Evolutionary conservation across 2,888 invertebrate genomes (phyloP).

Genomic region (Agonopterix heracliana): DNA sequence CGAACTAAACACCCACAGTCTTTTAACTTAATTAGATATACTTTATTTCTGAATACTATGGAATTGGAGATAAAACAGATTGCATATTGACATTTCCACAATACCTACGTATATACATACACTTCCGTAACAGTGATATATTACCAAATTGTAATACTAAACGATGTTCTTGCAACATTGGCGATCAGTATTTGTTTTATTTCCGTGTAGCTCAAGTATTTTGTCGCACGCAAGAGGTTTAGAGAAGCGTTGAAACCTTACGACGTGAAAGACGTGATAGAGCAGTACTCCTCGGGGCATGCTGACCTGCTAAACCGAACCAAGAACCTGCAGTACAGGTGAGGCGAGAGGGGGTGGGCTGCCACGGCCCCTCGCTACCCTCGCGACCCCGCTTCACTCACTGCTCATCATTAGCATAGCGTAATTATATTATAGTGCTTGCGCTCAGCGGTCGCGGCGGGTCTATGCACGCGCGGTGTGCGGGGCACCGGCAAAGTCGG

Average conservation of each 20-base stretch:
- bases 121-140: no score
- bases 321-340: slow-evolving; percentile 90
- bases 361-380: slow-evolving; percentile 13
- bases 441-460: no score
- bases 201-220: slow-evolving; percentile 86
- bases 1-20: no score
- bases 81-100: no score
- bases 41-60: no score
- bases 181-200: slow-evolving; percentile 59
- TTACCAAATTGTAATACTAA: no score
- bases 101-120: no score
- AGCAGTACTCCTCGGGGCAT: slow-evolving; percentile 92
- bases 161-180: slow-evolving; percentile 14
- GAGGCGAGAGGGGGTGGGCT: slow-evolving; percentile 46
- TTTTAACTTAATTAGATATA: no score
- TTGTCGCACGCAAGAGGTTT: slow-evolving; percentile 93
- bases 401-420: slow-evolving; percentile 31
- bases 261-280: slow-evolving; percentile 96
- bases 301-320: slow-evolving; percentile 92
- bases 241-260: slow-evolving; percentile 94
- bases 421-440: no score
- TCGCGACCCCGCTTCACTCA: slow-evolving; percentile 31
- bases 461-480: no score
- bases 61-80: no score
- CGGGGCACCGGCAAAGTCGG: no score